Evolutionary conservation across 1,140 invertebrate species (phyloP).

Genomic region (Brevipalpus yothersi): DNA sequence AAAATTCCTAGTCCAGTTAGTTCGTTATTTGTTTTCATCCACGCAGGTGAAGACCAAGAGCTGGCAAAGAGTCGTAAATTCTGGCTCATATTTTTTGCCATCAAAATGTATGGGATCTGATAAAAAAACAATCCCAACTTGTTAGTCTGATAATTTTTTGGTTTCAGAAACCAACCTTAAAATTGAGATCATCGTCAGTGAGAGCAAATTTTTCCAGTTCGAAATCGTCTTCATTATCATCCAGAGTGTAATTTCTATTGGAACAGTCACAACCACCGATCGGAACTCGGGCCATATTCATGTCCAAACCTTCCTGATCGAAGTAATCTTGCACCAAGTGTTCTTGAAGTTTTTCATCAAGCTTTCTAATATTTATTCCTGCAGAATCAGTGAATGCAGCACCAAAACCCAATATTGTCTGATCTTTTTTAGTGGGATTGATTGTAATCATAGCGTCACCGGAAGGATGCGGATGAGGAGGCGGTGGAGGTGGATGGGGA

Average conservation of each 20-base stretch:
- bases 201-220: conserved; percentile 38
- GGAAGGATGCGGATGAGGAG: no score
- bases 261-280: conserved; percentile 64
- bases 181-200: conserved; percentile 33
- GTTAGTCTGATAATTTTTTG: conserved; percentile 16
- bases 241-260: conserved; percentile 35
- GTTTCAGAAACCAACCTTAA: conserved; percentile 24
- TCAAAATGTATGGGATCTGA: conserved; percentile 37
- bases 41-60: conserved; percentile 60
- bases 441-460: not conserved
- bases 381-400: conserved; percentile 64
- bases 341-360: conserved; percentile 28
- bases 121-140: conserved; percentile 39
- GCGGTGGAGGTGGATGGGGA: no score
- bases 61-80: conserved; percentile 32
- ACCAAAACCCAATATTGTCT: conserved; percentile 36
- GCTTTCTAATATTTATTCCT: conserved; percentile 39
- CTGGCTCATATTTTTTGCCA: conserved; percentile 23
- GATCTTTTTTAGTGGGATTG: not conserved
- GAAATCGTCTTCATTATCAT: conserved; percentile 33
- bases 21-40: conserved; percentile 66
- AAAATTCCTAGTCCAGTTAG: not conserved
- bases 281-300: conserved; percentile 15
- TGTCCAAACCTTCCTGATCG: conserved; percentile 17
- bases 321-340: conserved; percentile 15